phyloP scores from a whole-genome alignment of 2,888 invertebrate species.

The Tinea pellionella region DNA sequence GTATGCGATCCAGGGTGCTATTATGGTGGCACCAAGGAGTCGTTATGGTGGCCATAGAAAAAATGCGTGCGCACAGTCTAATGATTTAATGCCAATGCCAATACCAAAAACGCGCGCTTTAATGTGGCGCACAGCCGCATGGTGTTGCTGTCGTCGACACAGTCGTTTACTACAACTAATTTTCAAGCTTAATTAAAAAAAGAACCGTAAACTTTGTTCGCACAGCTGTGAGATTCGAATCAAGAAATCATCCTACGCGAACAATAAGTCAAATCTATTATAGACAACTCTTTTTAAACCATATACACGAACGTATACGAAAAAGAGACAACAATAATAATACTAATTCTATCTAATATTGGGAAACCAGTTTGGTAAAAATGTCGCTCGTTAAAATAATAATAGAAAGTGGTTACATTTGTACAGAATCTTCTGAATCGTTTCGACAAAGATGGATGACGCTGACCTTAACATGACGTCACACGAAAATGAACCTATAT shows the following conservation, averaged over 20 bases:
- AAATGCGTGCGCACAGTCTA: no score
- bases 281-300: background rate
- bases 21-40: no score
- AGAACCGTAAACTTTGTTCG: no score
- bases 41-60: no score
- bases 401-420: conserved; percentile 1
- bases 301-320: background rate
- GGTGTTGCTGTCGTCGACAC: no score
- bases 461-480: background rate
- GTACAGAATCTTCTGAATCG: conserved; percentile 6
- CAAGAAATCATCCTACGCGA: background rate
- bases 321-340: background rate
- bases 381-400: conserved; percentile 8
- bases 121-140: no score
- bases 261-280: background rate
- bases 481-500: background rate
- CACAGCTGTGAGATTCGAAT: no score
- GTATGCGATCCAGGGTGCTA: no score
- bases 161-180: no score
- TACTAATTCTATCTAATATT: background rate
- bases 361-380: conserved; percentile 1
- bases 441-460: background rate
- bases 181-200: no score
- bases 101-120: no score
- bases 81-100: no score